Evolutionary conservation across 2,888 invertebrate genomes (phyloP).

Genomic region (Meiosimyza platycephala): DNA sequence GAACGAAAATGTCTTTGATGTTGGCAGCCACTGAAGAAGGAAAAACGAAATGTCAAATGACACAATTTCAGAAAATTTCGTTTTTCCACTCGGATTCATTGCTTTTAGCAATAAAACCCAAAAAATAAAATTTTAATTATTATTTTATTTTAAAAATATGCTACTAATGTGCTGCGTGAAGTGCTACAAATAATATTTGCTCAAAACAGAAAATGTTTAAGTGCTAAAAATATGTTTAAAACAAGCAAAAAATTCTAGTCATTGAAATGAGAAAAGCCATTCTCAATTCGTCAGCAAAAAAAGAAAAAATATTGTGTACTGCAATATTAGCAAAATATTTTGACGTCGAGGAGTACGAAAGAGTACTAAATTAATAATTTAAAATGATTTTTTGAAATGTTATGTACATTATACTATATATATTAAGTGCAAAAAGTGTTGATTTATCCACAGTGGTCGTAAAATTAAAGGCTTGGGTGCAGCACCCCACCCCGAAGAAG

Average conservation of each 20-base stretch:
- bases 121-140: no score
- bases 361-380: not conserved
- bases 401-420: slow-evolving; percentile 9
- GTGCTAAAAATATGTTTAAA: not conserved
- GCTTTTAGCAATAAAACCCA: no score
- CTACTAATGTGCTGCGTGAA: not conserved
- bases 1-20: no score
- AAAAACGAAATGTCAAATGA: slow-evolving; percentile 27
- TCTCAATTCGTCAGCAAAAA: slow-evolving; percentile 30
- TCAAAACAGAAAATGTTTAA: not conserved
- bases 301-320: not conserved
- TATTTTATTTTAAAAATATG: not conserved
- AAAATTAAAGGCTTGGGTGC: not conserved
- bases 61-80: slow-evolving; percentile 25
- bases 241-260: slow-evolving; percentile 15
- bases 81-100: not conserved
- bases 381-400: not conserved
- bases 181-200: not conserved
- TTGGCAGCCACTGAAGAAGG: not conserved
- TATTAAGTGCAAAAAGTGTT: slow-evolving; percentile 15
- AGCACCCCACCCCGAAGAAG: not conserved
- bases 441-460: not conserved
- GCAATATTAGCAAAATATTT: not conserved
- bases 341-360: not conserved
- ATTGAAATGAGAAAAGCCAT: slow-evolving; percentile 8